Evolutionary conservation across 2,797 vertebrate species (phyloP).

Genomic region (Melanotaenia boesemani): DNA sequence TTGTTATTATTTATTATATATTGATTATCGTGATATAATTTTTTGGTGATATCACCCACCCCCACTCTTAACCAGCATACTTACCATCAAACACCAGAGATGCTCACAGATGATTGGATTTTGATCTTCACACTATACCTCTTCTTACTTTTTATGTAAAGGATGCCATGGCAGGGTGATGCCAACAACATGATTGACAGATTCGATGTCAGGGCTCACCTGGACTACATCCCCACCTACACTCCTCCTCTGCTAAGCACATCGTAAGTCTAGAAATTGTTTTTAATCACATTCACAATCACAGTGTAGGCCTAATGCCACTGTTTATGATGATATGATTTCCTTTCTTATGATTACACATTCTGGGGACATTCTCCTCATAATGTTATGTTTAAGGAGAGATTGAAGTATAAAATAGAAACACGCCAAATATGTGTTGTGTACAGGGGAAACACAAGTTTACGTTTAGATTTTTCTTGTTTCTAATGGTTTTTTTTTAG

Average conservation of each 20-base stretch:
- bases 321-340: background rate
- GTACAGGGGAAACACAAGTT: background rate
- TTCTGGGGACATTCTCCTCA: background rate
- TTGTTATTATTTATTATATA: no score
- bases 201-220: constrained; percentile 94
- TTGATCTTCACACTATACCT: background rate
- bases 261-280: constrained; percentile 82
- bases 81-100: background rate
- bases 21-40: no score
- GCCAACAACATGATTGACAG: constrained; percentile 98
- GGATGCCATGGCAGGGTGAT: constrained; percentile 99
- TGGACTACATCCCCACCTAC: constrained; percentile 95
- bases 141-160: constrained; percentile 53
- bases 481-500: background rate
- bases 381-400: background rate
- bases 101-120: background rate
- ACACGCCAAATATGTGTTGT: background rate
- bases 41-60: no score
- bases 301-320: background rate
- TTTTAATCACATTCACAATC: background rate
- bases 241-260: constrained; percentile 90
- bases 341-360: background rate
- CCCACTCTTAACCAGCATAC: no score
- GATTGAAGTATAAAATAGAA: background rate
- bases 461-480: background rate